These are phyloP conservation scores for Saimiri boliviensis DNA, from an alignment of 2,113 vertebrate genomes.

Conservation along the genomic window DNA sequence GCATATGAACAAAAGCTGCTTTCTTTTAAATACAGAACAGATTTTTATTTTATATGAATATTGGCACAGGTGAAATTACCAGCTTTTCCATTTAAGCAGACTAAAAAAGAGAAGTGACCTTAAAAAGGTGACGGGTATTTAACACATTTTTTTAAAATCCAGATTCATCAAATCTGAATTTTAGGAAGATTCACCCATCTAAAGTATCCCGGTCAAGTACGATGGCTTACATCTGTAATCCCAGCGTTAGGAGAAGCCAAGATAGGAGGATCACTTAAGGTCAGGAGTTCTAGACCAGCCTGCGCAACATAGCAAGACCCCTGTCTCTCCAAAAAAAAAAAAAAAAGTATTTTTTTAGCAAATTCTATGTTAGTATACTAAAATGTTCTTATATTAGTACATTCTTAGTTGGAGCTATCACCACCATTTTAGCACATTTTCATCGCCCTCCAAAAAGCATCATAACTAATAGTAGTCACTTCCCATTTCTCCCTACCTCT, in stretches of 20 bases:
- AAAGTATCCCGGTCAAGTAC: no score
- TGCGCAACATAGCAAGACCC: no score
- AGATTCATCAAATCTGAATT: neutral
- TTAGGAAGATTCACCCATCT: neutral
- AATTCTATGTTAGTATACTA: neutral
- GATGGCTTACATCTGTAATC: no score
- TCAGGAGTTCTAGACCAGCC: no score
- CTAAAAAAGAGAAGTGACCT: constrained; percentile 56
- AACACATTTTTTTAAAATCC: neutral
- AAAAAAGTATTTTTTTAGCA: neutral
- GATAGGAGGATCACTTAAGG: no score
- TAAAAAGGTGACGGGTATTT: neutral
- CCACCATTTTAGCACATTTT: neutral
- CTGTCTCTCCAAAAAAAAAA: no score
- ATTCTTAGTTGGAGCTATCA: neutral
- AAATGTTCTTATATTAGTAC: neutral
- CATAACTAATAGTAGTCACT: neutral
- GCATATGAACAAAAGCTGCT: neutral
- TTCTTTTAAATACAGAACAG: neutral
- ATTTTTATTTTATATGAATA: neutral
- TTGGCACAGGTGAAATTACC: constrained; percentile 80
- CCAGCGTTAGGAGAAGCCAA: no score
- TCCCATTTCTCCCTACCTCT: neutral
- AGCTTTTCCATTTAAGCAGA: constrained; percentile 89
- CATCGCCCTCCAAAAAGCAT: neutral